phyloP scores from a whole-genome alignment of 2,797 vertebrate genomes.

The Heterohyrax brucei region DNA sequence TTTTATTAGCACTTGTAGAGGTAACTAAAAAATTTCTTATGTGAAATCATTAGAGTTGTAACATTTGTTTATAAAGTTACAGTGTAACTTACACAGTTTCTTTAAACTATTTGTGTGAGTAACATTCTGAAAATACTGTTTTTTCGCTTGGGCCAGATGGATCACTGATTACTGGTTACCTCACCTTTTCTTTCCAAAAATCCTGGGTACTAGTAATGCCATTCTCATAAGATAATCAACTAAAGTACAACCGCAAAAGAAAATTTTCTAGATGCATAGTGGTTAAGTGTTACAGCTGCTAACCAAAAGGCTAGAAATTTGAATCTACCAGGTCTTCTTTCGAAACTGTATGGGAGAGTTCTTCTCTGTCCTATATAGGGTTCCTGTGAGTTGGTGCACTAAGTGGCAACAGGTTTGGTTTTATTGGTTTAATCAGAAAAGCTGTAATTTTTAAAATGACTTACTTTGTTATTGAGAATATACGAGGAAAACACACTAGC shows the following conservation, averaged over 20 bases:
- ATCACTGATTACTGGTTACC: slow-evolving; percentile 33
- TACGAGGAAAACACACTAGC: too few relatives aligned
- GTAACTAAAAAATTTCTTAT: neutral
- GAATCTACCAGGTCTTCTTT: too few relatives aligned
- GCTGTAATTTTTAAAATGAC: slow-evolving; percentile 20
- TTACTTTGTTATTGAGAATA: too few relatives aligned
- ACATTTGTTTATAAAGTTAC: slow-evolving; percentile 25
- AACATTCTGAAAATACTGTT: slow-evolving; percentile 13
- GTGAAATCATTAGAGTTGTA: slow-evolving; percentile 12
- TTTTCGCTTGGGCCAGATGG: slow-evolving; percentile 31
- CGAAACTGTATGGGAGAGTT: too few relatives aligned
- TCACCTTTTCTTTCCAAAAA: slow-evolving; percentile 9
- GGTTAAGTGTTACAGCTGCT: too few relatives aligned
- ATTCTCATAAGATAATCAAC: neutral
- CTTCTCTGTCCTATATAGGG: too few relatives aligned
- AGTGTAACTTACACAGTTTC: slow-evolving; percentile 7
- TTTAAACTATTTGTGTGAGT: neutral
- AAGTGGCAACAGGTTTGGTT: too few relatives aligned
- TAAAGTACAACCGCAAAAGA: neutral
- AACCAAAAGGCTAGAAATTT: too few relatives aligned
- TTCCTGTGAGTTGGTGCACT: too few relatives aligned
- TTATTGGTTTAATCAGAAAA: slow-evolving; percentile 41
- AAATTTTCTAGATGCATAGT: neutral
- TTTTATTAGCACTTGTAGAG: neutral
- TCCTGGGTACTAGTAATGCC: neutral